Percentiles rank a stretch among this genome's conserved stretches.
These are phyloP conservation scores for Acrocephalus kingi DNA, from an alignment of 2,113 vertebrate species.

Conservation along the genomic window DNA sequence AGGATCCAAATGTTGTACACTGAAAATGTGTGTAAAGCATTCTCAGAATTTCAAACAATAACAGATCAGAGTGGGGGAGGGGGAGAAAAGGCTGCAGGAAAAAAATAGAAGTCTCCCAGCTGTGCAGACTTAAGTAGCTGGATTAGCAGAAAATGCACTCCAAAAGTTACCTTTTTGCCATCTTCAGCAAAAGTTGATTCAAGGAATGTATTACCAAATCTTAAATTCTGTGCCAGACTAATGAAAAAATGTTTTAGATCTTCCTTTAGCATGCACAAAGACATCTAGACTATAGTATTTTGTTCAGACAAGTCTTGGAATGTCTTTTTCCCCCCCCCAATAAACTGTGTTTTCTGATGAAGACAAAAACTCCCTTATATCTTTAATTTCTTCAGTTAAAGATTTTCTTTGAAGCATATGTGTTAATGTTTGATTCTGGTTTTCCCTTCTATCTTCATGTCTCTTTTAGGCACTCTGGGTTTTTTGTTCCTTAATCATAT, in stretches of 20 bases:
- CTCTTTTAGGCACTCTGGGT: accelerated
- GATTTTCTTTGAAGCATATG: neutral
- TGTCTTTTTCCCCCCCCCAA: too few relatives aligned
- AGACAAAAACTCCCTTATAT: neutral
- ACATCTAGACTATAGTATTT: neutral
- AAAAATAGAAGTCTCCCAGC: conserved; percentile 71
- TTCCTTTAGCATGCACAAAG: neutral
- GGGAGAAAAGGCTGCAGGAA: conserved; percentile 17
- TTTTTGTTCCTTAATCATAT: neutral
- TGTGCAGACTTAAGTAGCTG: conserved; percentile 61
- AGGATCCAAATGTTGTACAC: conserved; percentile 76
- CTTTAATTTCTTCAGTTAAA: neutral
- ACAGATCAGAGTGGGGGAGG: conserved; percentile 61
- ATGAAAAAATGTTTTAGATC: neutral
- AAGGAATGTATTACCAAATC: neutral
- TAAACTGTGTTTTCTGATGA: neutral
- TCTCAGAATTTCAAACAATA: conserved; percentile 83
- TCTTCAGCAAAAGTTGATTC: conserved; percentile 3
- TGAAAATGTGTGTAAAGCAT: conserved; percentile 82
- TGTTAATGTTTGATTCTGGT: neutral
- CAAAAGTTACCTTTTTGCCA: conserved; percentile 25
- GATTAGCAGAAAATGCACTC: conserved; percentile 40
- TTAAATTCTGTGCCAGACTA: neutral
- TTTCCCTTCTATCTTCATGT: neutral
- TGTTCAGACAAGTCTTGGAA: neutral